These are phyloP conservation scores for Plutella xylostella DNA, from an alignment of 2,888 invertebrate species.

Conservation along the genomic window DNA sequence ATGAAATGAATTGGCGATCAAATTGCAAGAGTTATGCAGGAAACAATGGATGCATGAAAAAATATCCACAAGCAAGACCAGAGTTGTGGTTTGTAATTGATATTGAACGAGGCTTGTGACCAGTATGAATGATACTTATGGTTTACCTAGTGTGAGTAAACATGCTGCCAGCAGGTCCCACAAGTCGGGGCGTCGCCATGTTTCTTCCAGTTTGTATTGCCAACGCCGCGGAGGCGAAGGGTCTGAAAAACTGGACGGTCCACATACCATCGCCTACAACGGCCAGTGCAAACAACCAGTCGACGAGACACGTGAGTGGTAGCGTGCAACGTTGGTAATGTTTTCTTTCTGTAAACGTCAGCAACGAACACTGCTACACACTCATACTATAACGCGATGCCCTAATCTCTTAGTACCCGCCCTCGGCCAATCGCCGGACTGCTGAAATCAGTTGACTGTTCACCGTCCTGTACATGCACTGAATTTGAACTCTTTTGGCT, in stretches of 20 bases:
- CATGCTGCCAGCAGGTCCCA: conserved; percentile 61
- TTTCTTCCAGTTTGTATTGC: conserved; percentile 52
- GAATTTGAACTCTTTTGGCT: conserved; percentile 25
- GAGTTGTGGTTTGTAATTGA: conserved; percentile 34
- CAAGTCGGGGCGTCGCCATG: conserved; percentile 57
- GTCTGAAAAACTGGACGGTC: conserved; percentile 71
- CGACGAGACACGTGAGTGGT: conserved; percentile 41
- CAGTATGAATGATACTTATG: conserved; percentile 69
- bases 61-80: conserved; percentile 42
- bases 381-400: conserved; percentile 36
- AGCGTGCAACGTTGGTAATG: conserved; percentile 61
- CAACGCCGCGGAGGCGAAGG: conserved; percentile 63
- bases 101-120: conserved; percentile 49
- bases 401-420: conserved; percentile 21
- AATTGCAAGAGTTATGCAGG: background rate
- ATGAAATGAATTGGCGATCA: too few species aligned
- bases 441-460: conserved; percentile 37
- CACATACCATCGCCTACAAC: conserved; percentile 69
- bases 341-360: conserved; percentile 59
- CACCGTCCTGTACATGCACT: conserved; percentile 36
- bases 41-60: conserved; percentile 30
- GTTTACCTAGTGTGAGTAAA: conserved; percentile 64
- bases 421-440: conserved; percentile 35
- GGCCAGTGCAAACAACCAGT: conserved; percentile 57
- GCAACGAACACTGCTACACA: conserved; percentile 63